A percentile compares a stretch with the other conserved stretches of the same genome.
Evolutionary conservation across 1,140 invertebrate genomes (phyloP).

Genomic region (Parapsyche elsis): DNA sequence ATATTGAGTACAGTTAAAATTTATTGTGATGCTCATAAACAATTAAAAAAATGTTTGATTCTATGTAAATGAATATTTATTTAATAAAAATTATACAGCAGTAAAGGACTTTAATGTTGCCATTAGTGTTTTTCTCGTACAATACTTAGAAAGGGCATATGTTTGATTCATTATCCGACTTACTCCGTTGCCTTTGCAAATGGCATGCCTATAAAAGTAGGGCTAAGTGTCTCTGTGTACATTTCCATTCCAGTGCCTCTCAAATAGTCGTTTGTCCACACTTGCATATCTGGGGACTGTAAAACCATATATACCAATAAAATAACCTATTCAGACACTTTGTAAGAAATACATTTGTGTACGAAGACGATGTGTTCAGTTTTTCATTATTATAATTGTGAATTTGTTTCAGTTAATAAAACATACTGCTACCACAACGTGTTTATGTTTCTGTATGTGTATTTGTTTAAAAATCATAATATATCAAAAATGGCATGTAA

Average conservation of each 20-base stretch:
- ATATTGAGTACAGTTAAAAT: no score
- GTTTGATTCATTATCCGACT: conserved; percentile 69
- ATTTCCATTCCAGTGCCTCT: conserved; percentile 99
- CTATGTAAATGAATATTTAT: no score
- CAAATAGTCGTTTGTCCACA: conserved; percentile 99
- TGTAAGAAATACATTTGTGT: background rate
- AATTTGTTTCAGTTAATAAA: no score
- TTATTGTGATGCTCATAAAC: no score
- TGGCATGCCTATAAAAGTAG: conserved; percentile 96
- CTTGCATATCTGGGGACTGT: conserved; percentile 92
- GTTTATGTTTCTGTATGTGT: no score
- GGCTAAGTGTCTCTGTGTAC: conserved; percentile 98
- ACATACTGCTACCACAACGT: no score
- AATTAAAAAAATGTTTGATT: no score
- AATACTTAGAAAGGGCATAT: background rate
- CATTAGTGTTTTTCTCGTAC: background rate
- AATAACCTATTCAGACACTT: conserved; percentile 15
- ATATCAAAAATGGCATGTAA: no score
- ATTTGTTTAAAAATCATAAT: no score
- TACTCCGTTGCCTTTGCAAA: conserved; percentile 98
- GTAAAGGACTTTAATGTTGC: background rate
- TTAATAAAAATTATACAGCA: background rate
- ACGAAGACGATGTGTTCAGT: background rate
- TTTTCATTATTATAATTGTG: no score
- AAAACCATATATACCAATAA: conserved; percentile 50